phyloP scores from a whole-genome alignment of 1,140 invertebrate species.

The Zaprionus camerounensis region DNA sequence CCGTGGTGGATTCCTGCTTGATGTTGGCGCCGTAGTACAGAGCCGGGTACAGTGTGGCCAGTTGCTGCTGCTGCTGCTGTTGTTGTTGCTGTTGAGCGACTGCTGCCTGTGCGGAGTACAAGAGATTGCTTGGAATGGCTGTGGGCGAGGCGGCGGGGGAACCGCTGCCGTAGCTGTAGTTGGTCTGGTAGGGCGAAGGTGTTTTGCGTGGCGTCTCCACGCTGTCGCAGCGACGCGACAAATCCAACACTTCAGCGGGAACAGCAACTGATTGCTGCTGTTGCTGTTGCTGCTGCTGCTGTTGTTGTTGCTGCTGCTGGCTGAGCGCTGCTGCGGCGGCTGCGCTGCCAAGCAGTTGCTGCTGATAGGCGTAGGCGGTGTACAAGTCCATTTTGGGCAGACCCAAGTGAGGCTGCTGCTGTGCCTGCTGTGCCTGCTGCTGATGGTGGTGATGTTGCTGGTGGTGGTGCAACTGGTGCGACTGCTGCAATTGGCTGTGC shows the following conservation, averaged over 20 bases:
- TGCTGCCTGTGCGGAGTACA: conserved; percentile 65
- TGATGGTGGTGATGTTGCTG: conserved; percentile 56
- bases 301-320: conserved; percentile 60
- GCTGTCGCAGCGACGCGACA: conserved; percentile 81
- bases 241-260: conserved; percentile 74
- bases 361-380: conserved; percentile 79
- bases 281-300: conserved; percentile 37
- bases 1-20: conserved; percentile 59
- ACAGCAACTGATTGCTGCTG: conserved; percentile 10
- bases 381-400: conserved; percentile 77
- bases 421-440: conserved; percentile 17
- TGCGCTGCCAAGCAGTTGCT: conserved; percentile 67
- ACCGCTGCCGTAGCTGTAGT: conserved; percentile 67
- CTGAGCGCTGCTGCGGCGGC: conserved; percentile 54
- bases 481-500: conserved; percentile 43
- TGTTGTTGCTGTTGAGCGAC: conserved; percentile 56
- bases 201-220: conserved; percentile 81
- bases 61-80: conserved; percentile 54
- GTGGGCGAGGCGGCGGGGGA: conserved; percentile 70
- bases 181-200: conserved; percentile 78
- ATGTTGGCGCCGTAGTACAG: conserved; percentile 68
- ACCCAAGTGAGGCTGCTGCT: conserved; percentile 39
- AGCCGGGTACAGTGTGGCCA: conserved; percentile 71
- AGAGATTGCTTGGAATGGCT: conserved; percentile 58
- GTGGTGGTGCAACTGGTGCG: conserved; percentile 48